These are phyloP conservation scores for Taxidea taxus DNA, from an alignment of 2,113 vertebrate genomes.

Conservation along the genomic window DNA sequence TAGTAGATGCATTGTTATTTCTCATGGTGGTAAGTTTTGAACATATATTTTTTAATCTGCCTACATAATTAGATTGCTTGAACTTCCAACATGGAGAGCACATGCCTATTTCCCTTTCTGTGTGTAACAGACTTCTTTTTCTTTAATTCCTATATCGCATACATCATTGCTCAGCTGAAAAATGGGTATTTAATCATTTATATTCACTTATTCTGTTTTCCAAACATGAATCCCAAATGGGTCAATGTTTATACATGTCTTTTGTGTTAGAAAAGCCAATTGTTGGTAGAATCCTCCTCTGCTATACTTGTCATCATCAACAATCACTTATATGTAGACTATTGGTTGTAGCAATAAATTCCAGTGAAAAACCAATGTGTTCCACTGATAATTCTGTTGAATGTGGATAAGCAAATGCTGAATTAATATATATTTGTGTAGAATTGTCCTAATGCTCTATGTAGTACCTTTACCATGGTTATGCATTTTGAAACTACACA, in stretches of 20 bases:
- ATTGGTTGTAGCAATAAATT: not conserved
- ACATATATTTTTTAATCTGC: not conserved
- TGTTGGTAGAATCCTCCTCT: not conserved
- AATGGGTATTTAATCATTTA: not conserved
- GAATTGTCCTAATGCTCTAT: not conserved
- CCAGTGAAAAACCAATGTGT: not conserved
- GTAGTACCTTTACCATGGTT: not conserved
- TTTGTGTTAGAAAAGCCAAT: not conserved
- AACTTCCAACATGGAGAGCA: not conserved
- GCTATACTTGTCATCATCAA: not conserved
- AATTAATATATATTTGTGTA: not conserved
- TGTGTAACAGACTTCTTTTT: not conserved
- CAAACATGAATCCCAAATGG: not conserved
- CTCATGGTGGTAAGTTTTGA: not conserved
- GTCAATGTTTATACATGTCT: not conserved
- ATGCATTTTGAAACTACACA: not conserved
- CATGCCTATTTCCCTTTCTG: not conserved
- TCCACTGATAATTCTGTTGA: not conserved
- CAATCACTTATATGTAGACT: not conserved
- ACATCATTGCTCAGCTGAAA: not conserved
- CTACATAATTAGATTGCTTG: not conserved
- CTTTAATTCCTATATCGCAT: not conserved
- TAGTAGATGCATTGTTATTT: not conserved
- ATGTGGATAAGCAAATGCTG: not conserved
- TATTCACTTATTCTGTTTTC: conserved; percentile 1